A percentile compares a stretch with the other conserved stretches of the same genome.
phyloP scores from a whole-genome alignment of 2,797 vertebrate genomes.

The Phalanger gymnotis region DNA sequence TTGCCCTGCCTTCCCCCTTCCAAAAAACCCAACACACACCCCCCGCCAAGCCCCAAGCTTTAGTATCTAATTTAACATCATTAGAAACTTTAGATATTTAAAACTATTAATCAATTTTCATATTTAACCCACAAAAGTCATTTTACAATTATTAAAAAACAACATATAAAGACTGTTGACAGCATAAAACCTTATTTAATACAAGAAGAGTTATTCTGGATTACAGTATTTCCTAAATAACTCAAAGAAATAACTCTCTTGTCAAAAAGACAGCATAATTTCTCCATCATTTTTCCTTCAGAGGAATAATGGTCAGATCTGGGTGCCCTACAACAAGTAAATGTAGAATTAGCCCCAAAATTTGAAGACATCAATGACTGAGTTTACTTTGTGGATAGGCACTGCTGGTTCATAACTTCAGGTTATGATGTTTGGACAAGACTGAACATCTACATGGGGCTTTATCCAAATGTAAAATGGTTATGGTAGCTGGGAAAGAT shows the following conservation, averaged over 20 bases:
- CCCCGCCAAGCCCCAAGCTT: no score
- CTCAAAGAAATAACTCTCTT: not conserved
- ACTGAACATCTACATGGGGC: not conserved
- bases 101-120: constrained; percentile 36
- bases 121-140: not conserved
- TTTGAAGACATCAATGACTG: not conserved
- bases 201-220: not conserved
- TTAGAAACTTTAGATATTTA: constrained; percentile 1
- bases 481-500: not conserved
- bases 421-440: not conserved
- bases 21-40: no score
- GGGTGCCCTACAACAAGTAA: not conserved
- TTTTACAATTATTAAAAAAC: not conserved
- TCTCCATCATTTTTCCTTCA: not conserved
- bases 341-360: not conserved
- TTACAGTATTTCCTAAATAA: not conserved
- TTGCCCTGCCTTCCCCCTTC: no score
- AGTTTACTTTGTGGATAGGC: not conserved
- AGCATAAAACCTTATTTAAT: no score
- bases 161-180: not conserved
- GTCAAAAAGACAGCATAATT: no score
- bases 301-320: not conserved
- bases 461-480: not conserved
- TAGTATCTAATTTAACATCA: constrained; percentile 41
- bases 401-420: not conserved